phyloP scores from a whole-genome alignment of 2,113 vertebrate species.

The Castor canadensis region DNA sequence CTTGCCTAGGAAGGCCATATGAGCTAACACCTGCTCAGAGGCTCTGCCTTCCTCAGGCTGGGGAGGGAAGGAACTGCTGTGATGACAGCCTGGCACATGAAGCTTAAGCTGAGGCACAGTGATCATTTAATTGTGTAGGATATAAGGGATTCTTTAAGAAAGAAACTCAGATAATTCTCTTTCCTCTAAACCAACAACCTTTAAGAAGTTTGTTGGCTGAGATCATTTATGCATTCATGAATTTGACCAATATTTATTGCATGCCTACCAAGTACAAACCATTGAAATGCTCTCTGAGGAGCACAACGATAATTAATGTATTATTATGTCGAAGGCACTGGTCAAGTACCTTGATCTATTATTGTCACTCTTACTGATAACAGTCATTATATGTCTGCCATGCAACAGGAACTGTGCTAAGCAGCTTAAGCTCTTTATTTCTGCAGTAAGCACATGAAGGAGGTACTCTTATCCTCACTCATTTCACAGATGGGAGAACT shows the following conservation, averaged over 20 bases:
- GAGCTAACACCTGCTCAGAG: accelerated
- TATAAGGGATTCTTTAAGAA: background rate
- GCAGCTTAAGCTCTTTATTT: background rate
- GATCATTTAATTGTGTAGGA: background rate
- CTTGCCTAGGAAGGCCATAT: background rate
- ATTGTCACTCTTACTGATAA: conserved; percentile 16
- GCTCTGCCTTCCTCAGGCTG: background rate
- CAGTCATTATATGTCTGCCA: background rate
- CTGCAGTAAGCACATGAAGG: background rate
- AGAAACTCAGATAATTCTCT: background rate
- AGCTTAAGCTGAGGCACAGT: background rate
- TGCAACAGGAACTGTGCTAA: background rate
- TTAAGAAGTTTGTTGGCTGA: background rate
- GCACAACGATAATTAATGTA: background rate
- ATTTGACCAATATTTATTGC: background rate
- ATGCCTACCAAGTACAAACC: background rate
- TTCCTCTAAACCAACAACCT: background rate
- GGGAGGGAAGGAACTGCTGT: background rate
- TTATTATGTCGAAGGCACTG: background rate
- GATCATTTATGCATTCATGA: background rate
- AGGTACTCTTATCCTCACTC: background rate
- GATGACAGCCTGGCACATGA: background rate
- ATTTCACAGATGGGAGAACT: conserved; percentile 29
- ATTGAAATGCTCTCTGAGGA: conserved; percentile 23
- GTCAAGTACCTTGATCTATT: background rate